Conservation (phyloP, 2,888 invertebrate species). For the Diloba caeruleocephala region DNA sequence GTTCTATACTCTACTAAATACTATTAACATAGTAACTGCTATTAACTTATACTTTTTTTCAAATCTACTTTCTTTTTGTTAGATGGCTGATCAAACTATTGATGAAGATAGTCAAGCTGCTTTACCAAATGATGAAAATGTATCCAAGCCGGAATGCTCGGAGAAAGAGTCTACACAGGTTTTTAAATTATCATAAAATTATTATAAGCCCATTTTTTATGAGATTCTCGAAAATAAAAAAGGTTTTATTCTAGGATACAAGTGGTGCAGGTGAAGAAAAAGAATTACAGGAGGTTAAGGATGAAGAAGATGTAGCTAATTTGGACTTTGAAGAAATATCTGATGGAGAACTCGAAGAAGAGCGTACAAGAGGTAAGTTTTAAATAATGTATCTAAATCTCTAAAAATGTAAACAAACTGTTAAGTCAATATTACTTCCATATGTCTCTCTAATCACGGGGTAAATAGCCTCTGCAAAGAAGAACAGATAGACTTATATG, state of each 20-base stretch:
- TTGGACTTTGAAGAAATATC: conserved; percentile 97
- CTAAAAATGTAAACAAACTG: not conserved
- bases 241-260: conserved; percentile 70
- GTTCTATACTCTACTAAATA: no score
- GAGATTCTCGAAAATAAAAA: no score
- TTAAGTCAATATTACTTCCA: no score
- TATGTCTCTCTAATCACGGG: no score
- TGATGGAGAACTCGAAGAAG: conserved; percentile 96
- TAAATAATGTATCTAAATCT: not conserved
- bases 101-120: conserved; percentile 81
- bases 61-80: conserved; percentile 2
- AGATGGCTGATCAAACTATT: conserved; percentile 83
- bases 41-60: not conserved
- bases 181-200: conserved; percentile 7
- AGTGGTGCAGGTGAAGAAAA: conserved; percentile 81
- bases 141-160: conserved; percentile 72
- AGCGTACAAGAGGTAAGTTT: conserved; percentile 88
- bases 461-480: no score
- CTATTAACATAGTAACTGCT: no score
- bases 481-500: no score
- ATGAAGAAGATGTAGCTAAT: conserved; percentile 92
- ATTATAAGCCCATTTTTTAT: no score
- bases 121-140: conserved; percentile 68
- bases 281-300: conserved; percentile 88
- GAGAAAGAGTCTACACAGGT: conserved; percentile 85